These are phyloP conservation scores for Harlomillsia oculata DNA, from an alignment of 1,140 invertebrate species.

Conservation along the genomic window DNA sequence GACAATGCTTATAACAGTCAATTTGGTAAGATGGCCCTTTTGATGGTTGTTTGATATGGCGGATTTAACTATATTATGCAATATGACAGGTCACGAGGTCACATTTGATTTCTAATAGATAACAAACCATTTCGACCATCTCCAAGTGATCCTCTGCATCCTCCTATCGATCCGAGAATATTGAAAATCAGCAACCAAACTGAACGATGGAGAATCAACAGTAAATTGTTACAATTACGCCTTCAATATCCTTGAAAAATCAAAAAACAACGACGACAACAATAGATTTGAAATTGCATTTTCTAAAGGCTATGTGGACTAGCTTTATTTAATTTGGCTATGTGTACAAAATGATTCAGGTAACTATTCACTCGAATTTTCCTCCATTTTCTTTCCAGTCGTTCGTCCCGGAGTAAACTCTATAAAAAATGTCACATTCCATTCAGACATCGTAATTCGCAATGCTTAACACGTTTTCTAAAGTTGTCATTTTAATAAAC, in stretches of 20 bases:
- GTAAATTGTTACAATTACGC: not conserved
- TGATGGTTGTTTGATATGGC: not conserved
- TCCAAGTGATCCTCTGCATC: constrained; percentile 1
- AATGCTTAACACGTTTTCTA: not conserved
- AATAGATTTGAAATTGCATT: not conserved
- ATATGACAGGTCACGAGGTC: not conserved
- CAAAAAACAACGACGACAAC: not conserved
- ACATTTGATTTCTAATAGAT: not conserved
- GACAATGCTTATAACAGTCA: not conserved
- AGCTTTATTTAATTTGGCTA: not conserved
- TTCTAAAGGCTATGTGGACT: not conserved
- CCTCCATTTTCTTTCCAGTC: constrained; percentile 21
- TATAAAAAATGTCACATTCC: not conserved
- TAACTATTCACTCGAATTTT: not conserved
- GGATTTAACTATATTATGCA: not conserved
- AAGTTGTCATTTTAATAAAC: not conserved
- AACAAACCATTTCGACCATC: constrained; percentile 6
- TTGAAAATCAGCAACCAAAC: not conserved
- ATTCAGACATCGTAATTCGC: not conserved
- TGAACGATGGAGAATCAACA: not conserved
- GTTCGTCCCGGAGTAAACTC: constrained; percentile 17
- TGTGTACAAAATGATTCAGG: not conserved
- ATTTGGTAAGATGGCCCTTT: not conserved
- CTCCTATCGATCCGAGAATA: not conserved
- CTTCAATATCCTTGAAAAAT: not conserved